Base-by-base conservation (phyloP, 1,140 invertebrate species). In the Antheraea pernyi region DNA sequence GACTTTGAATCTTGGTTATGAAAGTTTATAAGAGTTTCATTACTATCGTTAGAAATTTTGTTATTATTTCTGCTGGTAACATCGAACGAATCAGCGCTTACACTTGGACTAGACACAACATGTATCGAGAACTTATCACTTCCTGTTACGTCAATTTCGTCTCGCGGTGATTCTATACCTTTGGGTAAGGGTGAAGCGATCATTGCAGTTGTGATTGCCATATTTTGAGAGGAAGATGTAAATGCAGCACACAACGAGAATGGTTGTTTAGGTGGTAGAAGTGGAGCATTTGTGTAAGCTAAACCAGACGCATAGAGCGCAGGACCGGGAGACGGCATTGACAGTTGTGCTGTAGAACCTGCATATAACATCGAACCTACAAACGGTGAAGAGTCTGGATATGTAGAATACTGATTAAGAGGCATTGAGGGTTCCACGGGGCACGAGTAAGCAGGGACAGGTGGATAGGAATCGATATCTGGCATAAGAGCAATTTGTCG, bases 181-280 rank as follows among this genome's bases (percentile, higher is more conserved):
- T 92, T 91, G 13, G 93, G 89, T 22, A 91, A 87, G 19, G 89
- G 84, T 61, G 93, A 89, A 67, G 93, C 94, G 19, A 96, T 95
- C 94, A 97, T 96, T 0, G 95, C 95, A 7, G 95, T 95, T 4
- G 95, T 96, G 2, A 97, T 83, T 0, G 95, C 96, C 93, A 96
- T 95, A 78, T 97, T 96, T 81, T 96, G 95, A 59, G 95, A 94
- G 4, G 95, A 96, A 16, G 96, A 95, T 7, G 96, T 96, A 80
- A 97, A 97, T 5, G 96, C 96, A 5, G 94, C 95, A 88, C 95
- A 95, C 0, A 95, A 89, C 16, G 94, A 77, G 75, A 88, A 91
- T 10, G 92, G 81, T 62, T 93, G 81, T 72, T 89, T 89, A 7
- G 82, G 74, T 18, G 83, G 83, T 58, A 89, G 77, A 22, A 88